phyloP scores from a whole-genome alignment of 2,888 invertebrate species.

The Melanargia galathea region DNA sequence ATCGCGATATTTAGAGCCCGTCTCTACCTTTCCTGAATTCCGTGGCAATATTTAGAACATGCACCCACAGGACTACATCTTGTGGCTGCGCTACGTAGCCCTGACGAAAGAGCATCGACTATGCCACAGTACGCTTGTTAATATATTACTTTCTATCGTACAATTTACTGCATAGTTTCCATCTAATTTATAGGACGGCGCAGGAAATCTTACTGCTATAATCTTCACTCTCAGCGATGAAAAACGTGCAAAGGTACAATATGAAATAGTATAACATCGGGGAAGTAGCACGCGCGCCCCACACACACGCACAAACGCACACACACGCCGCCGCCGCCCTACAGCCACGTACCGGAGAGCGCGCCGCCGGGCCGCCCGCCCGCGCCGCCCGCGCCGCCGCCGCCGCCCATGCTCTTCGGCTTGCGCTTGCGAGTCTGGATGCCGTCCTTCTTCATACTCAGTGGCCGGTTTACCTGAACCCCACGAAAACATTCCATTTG shows the following conservation, averaged over 20 bases:
- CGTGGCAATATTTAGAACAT: too few species aligned
- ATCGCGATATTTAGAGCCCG: too few species aligned
- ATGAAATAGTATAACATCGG: not conserved
- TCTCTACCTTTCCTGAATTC: too few species aligned
- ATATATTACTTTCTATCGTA: not conserved
- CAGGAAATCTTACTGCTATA: not conserved
- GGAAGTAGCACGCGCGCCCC: not conserved
- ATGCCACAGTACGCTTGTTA: not conserved
- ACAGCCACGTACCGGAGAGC: slow-evolving; percentile 62
- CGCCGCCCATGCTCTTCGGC: slow-evolving; percentile 85
- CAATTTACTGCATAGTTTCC: not conserved
- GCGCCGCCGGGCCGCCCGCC: slow-evolving; percentile 50
- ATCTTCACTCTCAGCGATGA: not conserved
- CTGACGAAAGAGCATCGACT: too few species aligned
- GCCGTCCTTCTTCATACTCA: slow-evolving; percentile 99
- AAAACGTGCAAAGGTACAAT: not conserved
- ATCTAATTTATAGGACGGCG: not conserved
- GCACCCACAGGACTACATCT: too few species aligned
- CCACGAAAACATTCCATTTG: not conserved
- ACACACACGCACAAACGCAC: not conserved
- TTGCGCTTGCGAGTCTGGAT: slow-evolving; percentile 98
- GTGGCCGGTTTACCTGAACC: slow-evolving; percentile 93
- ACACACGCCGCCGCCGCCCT: slow-evolving; percentile 23
- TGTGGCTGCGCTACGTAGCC: too few species aligned
- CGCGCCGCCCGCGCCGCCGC: slow-evolving; percentile 50